phyloP scores from a whole-genome alignment of 2,888 invertebrate species.

The Mesorhabditis sp. region DNA sequence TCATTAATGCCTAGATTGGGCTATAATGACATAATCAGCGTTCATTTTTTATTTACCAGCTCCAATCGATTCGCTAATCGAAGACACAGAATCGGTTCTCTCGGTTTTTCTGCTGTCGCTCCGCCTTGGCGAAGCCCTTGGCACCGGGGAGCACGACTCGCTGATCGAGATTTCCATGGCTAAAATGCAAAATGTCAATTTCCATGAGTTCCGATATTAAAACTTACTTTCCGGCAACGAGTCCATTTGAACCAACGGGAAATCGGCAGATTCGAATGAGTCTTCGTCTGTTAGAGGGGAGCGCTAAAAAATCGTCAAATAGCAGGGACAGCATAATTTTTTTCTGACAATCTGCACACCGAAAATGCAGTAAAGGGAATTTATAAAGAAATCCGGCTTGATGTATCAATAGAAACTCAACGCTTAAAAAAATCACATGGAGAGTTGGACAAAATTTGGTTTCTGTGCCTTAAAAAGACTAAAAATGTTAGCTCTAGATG shows the following conservation, averaged over 20 bases:
- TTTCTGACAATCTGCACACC: no score
- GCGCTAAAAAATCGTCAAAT: no score
- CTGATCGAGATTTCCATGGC: background rate
- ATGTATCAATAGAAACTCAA: no score
- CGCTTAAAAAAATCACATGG: no score
- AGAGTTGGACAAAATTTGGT: no score
- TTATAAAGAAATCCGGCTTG: no score
- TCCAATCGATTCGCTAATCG: background rate
- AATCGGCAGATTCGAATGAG: background rate
- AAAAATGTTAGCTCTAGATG: no score
- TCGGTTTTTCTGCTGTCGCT: no score
- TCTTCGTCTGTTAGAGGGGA: background rate
- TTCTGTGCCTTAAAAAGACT: no score
- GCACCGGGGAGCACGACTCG: background rate
- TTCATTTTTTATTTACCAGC: background rate
- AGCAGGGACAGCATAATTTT: no score
- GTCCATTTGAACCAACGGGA: constrained; percentile 46
- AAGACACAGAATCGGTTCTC: background rate
- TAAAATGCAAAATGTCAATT: background rate
- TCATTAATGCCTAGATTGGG: background rate
- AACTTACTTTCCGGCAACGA: constrained; percentile 48
- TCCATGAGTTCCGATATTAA: background rate
- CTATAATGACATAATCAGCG: background rate
- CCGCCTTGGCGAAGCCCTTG: background rate
- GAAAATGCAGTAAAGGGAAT: no score